Evolutionary conservation across 2,888 invertebrate species (phyloP), one percentile per base, ranked within the genome.

Genomic region (Ariolimax columbianus): DNA sequence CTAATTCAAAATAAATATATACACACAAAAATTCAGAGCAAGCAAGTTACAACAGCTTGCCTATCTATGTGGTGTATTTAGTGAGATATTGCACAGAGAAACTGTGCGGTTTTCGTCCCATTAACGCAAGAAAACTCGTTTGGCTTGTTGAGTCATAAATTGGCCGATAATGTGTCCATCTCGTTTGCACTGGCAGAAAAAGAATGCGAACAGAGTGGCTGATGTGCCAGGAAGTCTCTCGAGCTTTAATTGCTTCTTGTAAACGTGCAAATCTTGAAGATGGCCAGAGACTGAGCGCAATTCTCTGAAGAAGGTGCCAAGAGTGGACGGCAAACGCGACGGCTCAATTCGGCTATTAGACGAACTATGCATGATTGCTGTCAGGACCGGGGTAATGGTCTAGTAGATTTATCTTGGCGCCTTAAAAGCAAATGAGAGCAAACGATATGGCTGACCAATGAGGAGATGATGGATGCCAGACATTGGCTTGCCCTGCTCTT

Each of bases 121-220:
- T 77, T 77, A 77, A 6, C 36, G 23, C 26, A 26, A 26, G 38
- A 36, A 2, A 33, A 33, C 38, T 17, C 77, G 7, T 33, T 33
- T 11, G 38, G 36, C 36, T 26, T 59, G 38, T 36, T 36, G 36
- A 77, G 55, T 77, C 77, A 59, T 9, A 55, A 77, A 77, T 47
- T 77, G 75, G 77, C 77, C 55, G 36, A 36, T 55, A 77, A 77
- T 77, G 77, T 47, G 55, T 26, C 55, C 55, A 77, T 55, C 77
- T 77, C 59, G 33, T 38, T 30, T 59, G 59, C 23, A 6, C 30
- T 75, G 51, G 47, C 75, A 75, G 47, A 33, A 75, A 77, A 9
- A 59, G 55, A 77, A 36, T 77, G 36, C 55, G 26, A 55, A 19
- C 7, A 59, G 36, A 77, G 36, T 59, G n/a, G 36, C 36, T 77